Evolutionary conservation across 2,888 invertebrate species (phyloP).

Genomic region (Drosophila suboccidentalis): DNA sequence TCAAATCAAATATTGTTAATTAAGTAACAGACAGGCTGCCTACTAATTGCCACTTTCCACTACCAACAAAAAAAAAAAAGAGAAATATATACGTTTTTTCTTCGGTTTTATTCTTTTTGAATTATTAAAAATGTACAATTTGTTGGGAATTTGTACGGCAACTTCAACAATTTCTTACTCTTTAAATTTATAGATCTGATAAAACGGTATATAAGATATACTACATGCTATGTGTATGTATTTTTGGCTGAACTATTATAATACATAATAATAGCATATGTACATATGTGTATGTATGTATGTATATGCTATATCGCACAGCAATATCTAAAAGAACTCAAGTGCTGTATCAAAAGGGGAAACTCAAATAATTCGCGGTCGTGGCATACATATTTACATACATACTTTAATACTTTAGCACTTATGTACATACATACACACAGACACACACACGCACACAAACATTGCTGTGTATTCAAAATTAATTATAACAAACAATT

Average conservation of each 20-base stretch:
- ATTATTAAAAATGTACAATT: not conserved
- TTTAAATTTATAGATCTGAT: conserved; percentile 6
- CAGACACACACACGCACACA: conserved; percentile 15
- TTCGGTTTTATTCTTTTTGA: not conserved
- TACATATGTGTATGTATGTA: not conserved
- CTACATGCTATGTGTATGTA: conserved; percentile 3
- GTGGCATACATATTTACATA: conserved; percentile 38
- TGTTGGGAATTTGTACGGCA: not conserved
- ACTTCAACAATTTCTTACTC: not conserved
- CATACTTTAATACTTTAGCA: conserved; percentile 2
- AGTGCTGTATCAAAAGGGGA: conserved; percentile 15
- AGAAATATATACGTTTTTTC: not conserved
- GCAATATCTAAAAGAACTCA: conserved; percentile 7
- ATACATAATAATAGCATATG: conserved; percentile 2
- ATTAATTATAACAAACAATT: conserved; percentile 47
- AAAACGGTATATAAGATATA: not conserved
- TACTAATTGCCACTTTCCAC: not conserved
- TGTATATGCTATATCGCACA: conserved; percentile 2
- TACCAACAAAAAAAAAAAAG: not conserved
- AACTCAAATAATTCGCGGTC: conserved; percentile 39
- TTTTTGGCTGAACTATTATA: conserved; percentile 13
- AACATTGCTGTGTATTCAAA: conserved; percentile 31
- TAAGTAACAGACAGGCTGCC: not conserved
- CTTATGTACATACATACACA: conserved; percentile 27
- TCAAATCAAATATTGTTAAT: conserved; percentile 13